Percentiles rank a stretch among this genome's conserved stretches.
Conservation (phyloP, 2,888 invertebrate genomes). For the Dolichopus griseipennis region DNA sequence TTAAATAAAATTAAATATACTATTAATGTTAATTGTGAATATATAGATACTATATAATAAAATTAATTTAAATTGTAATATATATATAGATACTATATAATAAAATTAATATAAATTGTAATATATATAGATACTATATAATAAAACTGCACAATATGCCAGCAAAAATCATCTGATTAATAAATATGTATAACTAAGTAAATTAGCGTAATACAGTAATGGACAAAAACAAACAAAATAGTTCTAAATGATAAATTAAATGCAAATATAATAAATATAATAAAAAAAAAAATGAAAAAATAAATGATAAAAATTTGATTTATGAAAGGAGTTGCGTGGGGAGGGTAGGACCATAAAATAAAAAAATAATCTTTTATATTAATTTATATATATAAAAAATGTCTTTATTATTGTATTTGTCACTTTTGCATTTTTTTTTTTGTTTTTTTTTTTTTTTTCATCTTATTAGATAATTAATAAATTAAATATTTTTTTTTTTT, state of each 20-base stretch:
- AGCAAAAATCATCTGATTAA: slow-evolving; percentile 21
- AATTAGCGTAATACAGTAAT: too few species aligned
- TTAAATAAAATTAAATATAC: too few species aligned
- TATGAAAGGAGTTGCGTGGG: too few species aligned
- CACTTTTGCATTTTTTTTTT: neutral
- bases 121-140: neutral
- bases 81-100: too few species aligned
- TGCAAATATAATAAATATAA: too few species aligned
- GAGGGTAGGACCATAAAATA: neutral
- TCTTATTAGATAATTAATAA: neutral
- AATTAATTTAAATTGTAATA: too few species aligned
- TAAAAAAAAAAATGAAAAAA: too few species aligned
- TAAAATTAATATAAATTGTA: neutral
- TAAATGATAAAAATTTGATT: too few species aligned
- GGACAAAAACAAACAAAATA: too few species aligned
- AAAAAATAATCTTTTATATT: neutral
- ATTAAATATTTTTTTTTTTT: neutral
- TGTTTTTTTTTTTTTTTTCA: neutral
- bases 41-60: too few species aligned
- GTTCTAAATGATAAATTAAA: too few species aligned
- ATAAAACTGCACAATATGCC: slow-evolving; percentile 15
- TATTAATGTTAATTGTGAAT: too few species aligned
- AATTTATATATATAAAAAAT: neutral
- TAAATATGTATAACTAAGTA: neutral
- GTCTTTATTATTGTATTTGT: neutral